Base-by-base conservation (phyloP, 1,140 invertebrate species). In the Acyrthosiphon pisum region DNA sequence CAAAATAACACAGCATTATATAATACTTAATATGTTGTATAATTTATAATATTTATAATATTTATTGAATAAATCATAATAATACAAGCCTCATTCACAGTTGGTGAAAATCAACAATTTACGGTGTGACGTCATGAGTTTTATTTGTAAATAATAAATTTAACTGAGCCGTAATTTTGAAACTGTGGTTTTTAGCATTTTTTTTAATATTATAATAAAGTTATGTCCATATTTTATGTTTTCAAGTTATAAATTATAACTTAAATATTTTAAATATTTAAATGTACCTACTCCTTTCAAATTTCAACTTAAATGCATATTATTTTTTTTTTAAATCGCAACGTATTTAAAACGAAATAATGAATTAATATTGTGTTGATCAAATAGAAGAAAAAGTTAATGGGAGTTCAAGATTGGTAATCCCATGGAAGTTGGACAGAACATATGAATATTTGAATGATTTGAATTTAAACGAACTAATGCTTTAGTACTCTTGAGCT, bases 381-480 rank as follows among this genome's bases (percentile, higher is more conserved):
- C 30, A n/a, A n/a, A 68, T 68, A 68, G 4, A 76, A 20, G 14
- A n/a, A 76, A n/a, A 68, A 18, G 0, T 68, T 68, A 68, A 18
- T 6, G n/a, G 0, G 60, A 68, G 30, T n/a, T 76, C 30, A n/a
- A n/a, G 14, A 76, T 76, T 14, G 60, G 6, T 76, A 30, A n/a
- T 2, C 6, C n/a, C 60, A 14, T 20, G 4, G 6, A 76, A 76
- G 60, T 76, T 76, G 14, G 60, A 76, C 60, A 76, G 6, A 76
- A n/a, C 30, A 76, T 76, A 76, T n/a, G n/a, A 76, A 76, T 76
- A 76, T 76, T 76, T n/a, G 60, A 76, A 76, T 76, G 60, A 18
- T n/a, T 76, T 76, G 14, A n/a, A 76, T 30, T 68, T 68, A 68
- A 68, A 76, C n/a, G 6, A 18, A 76, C n/a, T 76, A 35, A n/a